Evolutionary conservation across 2,797 vertebrate species (phyloP), one percentile per base, ranked within the genome.

Genomic region (Spinus pinus): DNA sequence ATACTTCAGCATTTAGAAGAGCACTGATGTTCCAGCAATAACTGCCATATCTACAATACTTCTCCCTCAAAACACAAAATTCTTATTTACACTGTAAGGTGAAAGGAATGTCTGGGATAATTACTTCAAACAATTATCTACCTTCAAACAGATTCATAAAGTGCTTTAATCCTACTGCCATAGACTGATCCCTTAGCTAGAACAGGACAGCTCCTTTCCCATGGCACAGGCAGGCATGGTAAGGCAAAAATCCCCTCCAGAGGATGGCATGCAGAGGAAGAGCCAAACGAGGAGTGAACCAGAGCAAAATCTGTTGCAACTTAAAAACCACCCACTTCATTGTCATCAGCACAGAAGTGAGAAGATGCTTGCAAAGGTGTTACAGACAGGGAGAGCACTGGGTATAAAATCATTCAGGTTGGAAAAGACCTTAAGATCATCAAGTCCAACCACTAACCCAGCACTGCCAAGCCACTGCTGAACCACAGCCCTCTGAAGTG

Each of bases 191-290:
- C 41, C 21, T 22, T 2, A 9, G 23, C 31, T 67, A 0, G 24
- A 62, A 75, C 4, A 74, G 16, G n/a, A 33, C 1, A 12, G 33
- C 3, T 56, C 47, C 50, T 67, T 72, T 64, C 47, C 39, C 25
- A 42, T 1, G 3, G 19, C 0, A 4, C 46, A 82, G 33, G 7
- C 8, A 64, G 23, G 20, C 11, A 78, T 0, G 12, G 18, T 62
- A 21, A 57, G 39, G 39, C 14, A 61, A 41, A 93, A 82, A 75
- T 9, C 13, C 9, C 24, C 64, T 72, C 11, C n/a, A 50, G 50
- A 61, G 25, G 30, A 73, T 2, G 12, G 24, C 7, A 41, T 13
- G 49, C 41, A 67, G 10, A 61, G 27, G 22, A 58, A 75, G 33
- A 41, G 35, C 25, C 20, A 56, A 47, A 50, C 18, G 75, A 39